phyloP scores from a whole-genome alignment of 2,113 vertebrate species.

The Sus scrofa region DNA sequence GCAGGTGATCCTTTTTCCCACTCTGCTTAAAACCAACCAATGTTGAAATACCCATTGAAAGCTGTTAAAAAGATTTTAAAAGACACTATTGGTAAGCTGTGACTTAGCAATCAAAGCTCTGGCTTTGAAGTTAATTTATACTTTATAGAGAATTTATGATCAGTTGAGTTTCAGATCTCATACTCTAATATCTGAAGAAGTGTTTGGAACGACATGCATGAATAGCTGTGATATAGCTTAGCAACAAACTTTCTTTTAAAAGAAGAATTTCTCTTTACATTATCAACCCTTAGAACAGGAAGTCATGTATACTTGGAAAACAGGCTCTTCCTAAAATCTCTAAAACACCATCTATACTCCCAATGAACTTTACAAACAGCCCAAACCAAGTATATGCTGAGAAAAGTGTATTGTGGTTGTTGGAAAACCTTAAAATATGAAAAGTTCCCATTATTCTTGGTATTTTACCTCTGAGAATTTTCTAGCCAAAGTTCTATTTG shows the following conservation, averaged over 20 bases:
- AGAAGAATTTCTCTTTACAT: not conserved
- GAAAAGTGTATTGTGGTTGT: constrained; percentile 26
- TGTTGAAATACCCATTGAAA: constrained; percentile 61
- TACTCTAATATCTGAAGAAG: constrained; percentile 50
- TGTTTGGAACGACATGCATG: not conserved
- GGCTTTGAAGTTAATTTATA: constrained; percentile 71
- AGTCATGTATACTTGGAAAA: not conserved
- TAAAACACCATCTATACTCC: constrained; percentile 49
- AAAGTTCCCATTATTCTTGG: constrained; percentile 61
- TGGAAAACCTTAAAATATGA: constrained; percentile 59
- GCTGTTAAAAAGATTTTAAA: constrained; percentile 63
- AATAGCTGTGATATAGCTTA: not conserved
- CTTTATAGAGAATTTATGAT: constrained; percentile 71
- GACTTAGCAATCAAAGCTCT: constrained; percentile 51
- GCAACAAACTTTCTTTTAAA: constrained; percentile 49
- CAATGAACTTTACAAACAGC: constrained; percentile 44
- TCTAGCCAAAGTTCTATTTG: constrained; percentile 70
- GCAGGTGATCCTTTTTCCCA: not conserved
- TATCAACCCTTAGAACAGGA: not conserved
- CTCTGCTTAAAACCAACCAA: constrained; percentile 40
- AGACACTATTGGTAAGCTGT: constrained; percentile 57
- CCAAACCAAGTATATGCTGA: constrained; percentile 54
- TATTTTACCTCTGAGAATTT: constrained; percentile 72
- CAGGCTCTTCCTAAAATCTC: not conserved
- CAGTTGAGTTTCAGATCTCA: not conserved